These are phyloP conservation scores for Plecturocebus donacophilus DNA, from an alignment of 2,113 vertebrate genomes.

Conservation along the genomic window DNA sequence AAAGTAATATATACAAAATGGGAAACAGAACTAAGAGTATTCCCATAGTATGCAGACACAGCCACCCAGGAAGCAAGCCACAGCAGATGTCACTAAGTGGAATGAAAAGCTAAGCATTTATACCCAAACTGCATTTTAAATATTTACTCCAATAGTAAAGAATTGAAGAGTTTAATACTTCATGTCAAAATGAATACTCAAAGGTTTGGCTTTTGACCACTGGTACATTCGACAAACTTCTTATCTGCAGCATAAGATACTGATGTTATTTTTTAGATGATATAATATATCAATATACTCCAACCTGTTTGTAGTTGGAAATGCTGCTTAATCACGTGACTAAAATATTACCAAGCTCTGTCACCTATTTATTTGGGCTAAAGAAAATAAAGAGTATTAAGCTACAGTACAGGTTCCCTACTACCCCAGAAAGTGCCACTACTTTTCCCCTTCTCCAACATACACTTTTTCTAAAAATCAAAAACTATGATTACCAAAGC, in stretches of 20 bases:
- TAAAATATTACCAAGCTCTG: not conserved
- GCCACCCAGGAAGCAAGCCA: not conserved
- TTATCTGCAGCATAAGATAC: not conserved
- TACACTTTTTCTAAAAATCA: not conserved
- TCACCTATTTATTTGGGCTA: not conserved
- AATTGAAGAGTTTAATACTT: not conserved
- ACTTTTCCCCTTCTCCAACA: not conserved
- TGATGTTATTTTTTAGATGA: not conserved
- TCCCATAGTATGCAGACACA: not conserved
- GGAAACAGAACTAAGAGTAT: not conserved
- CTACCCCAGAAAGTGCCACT: not conserved
- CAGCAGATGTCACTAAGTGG: not conserved
- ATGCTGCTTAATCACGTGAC: not conserved
- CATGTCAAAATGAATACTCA: not conserved
- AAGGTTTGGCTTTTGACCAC: constrained; percentile 17
- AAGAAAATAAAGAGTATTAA: not conserved
- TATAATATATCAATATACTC: constrained; percentile 1
- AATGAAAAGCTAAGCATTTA: not conserved
- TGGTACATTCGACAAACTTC: too few species aligned
- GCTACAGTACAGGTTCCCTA: not conserved
- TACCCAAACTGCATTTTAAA: constrained; percentile 19
- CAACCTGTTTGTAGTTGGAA: not conserved
- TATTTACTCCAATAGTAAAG: not conserved
- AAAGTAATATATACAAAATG: not conserved
- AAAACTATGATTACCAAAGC: not conserved